phyloP scores from a whole-genome alignment of 2,113 vertebrate species.

The Halcyon senegalensis region DNA sequence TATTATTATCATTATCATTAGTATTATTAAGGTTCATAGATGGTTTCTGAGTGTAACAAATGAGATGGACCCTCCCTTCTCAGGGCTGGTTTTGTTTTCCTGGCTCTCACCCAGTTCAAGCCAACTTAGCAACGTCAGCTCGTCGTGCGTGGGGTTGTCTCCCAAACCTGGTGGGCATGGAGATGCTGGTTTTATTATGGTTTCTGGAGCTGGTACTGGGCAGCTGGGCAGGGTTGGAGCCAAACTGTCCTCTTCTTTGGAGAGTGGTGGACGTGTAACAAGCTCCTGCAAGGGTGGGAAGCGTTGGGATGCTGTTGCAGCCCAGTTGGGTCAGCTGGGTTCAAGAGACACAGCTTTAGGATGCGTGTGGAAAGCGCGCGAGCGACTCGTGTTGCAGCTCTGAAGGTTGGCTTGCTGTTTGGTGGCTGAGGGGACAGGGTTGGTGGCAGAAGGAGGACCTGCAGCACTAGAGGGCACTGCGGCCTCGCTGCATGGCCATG shows the following conservation, averaged over 20 bases:
- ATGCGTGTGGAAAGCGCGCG: background rate
- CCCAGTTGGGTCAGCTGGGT: fast-evolving
- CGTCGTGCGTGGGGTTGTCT: fast-evolving
- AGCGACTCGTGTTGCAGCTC: fast-evolving
- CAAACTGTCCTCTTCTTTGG: background rate
- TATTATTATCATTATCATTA: background rate
- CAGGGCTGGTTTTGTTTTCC: background rate
- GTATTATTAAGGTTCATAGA: background rate
- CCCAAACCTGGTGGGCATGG: background rate
- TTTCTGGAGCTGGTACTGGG: background rate
- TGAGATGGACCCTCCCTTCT: background rate
- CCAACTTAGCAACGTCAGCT: background rate
- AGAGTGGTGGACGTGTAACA: background rate
- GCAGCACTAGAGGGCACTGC: slow-evolving; percentile 69
- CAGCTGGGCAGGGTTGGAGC: background rate
- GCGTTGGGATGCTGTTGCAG: fast-evolving
- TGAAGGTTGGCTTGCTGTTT: background rate
- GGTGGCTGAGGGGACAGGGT: background rate
- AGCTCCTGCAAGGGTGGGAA: background rate
- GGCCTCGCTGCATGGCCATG: fast-evolving
- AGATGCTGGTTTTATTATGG: background rate
- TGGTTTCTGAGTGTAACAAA: background rate
- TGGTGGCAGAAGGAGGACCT: background rate
- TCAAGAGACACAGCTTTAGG: background rate
- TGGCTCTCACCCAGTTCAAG: background rate